Evolutionary conservation across 2,888 invertebrate species (phyloP), one percentile per base, ranked within the genome.

Genomic region (Trisateles emortualis): DNA sequence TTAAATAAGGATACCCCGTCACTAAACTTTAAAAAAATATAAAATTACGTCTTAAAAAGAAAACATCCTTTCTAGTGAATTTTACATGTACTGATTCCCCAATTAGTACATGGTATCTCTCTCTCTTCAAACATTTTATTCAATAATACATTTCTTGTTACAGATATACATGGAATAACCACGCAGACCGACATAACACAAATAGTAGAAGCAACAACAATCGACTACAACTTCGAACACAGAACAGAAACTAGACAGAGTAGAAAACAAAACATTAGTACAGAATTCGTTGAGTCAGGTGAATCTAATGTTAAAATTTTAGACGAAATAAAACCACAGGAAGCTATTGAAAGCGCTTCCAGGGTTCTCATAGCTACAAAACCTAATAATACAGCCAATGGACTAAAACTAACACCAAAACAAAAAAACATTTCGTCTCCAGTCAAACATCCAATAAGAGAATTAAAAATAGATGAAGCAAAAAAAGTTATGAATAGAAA

Each of bases 271-370:
- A 64, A 69, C 1, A 61, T 64, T 2, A 44, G 64, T 36, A 60
- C 74, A 22, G 51, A 64, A 17, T 61, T 64, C 4, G 52, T 16
- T 6, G 55, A 67, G 42, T 48, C 54, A 16, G 63, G 65, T 22
- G 59, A 48, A 42, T 63, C 68, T 6, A 67, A 77, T 44, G 59
- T 74, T 11, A 72, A 52, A 70, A 76, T 55, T 47, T 72, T 54
- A 71, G 82, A 76, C 56, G 81, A 51, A 57, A 78, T 38, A 4
- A 78, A 74, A 54, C 67, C 59, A 19, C 85, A 54, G 10, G 51
- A 44, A 0, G 39, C 54, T 11, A 61, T 67, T 22, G 83, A 88
- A 68, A 92, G 90, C 45, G 90, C 90, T 24, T 90, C 91, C 0
- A 90, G 81, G 79, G 85, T 91, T 0, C 68, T 90, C n/a, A 64